Evolutionary conservation across 2,113 vertebrate species (phyloP), one percentile per base, ranked within the genome.

Genomic region (Pygoscelis antarcticus): DNA sequence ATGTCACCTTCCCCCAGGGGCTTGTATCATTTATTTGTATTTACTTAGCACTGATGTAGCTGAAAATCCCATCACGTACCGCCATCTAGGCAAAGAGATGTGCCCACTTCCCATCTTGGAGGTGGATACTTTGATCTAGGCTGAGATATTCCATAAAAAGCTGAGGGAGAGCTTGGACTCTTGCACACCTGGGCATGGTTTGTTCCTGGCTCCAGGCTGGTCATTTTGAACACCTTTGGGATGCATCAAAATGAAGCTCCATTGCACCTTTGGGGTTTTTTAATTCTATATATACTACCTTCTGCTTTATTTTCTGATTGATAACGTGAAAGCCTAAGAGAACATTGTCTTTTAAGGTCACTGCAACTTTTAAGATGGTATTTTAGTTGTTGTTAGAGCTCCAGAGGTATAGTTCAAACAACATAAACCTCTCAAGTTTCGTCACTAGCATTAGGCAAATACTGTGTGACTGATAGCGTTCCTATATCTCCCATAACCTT

Each of bases 361-460:
- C 42, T 51, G 23, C 23, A 75, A 55, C 55, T 83, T 82, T 83
- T 80, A 49, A 82, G 25, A 30, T 64, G 61, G 5, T 69, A 60
- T 91, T 86, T 91, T 66, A 77, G 42, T 55, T 90, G 71, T 84
- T 91, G 25, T 58, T 91, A 86, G 70, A 5, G 9, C 46, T 90
- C 40, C 57, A 52, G 62, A 52, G 72, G 83, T 97, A 40, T 15
- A 92, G 87, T 84, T 96, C 83, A 81, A 93, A 91, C 69, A 96
- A 57, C 62, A 80, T 86, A 93, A 96, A 95, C 78, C 70, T 93
- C 91, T 89, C 36, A 69, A 70, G 75, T 97, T 91, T 47, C 88
- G 61, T 90, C 80, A 62, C 75, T 69, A 38, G 81, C 46, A 51
- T 92, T 90, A 92, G 34, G 78, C 83, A 94, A 94, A 96, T 87